Conservation (phyloP, 2,888 invertebrate genomes). For the Euplagia quadripunctaria region DNA sequence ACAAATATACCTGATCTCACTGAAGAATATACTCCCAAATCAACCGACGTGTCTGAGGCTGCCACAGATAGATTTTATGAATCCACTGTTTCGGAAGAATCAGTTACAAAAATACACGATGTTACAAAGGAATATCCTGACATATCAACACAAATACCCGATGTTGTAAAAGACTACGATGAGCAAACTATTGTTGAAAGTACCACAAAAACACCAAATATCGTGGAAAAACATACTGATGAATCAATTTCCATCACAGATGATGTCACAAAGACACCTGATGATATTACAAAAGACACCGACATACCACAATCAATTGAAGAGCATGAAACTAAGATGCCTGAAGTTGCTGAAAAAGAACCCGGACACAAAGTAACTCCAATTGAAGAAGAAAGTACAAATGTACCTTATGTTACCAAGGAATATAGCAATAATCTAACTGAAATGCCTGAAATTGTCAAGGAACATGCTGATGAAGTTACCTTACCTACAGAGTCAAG, state of each 20-base stretch:
- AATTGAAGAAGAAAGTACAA: constrained; percentile 15
- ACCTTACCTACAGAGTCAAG: constrained; percentile 24
- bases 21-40: constrained; percentile 8
- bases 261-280: background rate
- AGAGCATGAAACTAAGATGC: constrained; percentile 13
- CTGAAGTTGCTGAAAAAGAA: constrained; percentile 11
- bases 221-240: background rate
- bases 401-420: background rate
- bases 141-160: background rate
- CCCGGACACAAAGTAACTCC: constrained; percentile 3
- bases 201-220: background rate
- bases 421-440: constrained; percentile 13
- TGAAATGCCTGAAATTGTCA: background rate
- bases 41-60: background rate
- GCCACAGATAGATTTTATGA: background rate
- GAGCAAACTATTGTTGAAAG: background rate
- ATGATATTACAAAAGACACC: background rate
- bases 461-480: constrained; percentile 17
- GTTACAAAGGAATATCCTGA: constrained; percentile 2
- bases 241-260: background rate
- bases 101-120: background rate
- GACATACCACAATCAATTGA: background rate
- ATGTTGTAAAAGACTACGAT: background rate
- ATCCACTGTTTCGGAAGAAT: constrained; percentile 4
- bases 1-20: background rate